Evolutionary conservation across 2,888 invertebrate species (phyloP).

Genomic region (Protodeltote pygarga): DNA sequence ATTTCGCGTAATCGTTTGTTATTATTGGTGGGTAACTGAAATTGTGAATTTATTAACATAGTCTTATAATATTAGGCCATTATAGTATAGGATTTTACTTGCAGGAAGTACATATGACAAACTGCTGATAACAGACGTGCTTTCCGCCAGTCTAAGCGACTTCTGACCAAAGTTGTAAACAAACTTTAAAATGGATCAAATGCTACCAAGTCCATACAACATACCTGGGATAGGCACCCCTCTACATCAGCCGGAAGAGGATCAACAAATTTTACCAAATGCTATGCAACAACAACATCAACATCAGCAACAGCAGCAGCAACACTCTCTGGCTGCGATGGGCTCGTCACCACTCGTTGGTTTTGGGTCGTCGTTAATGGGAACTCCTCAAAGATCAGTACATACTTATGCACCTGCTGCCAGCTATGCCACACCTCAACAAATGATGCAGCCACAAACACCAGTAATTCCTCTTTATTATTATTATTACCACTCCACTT

Average conservation of each 20-base stretch:
- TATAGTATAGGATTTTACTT: too few relatives aligned
- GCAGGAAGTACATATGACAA: too few relatives aligned
- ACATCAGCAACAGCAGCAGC: slow-evolving; percentile 90
- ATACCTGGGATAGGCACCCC: slow-evolving; percentile 97
- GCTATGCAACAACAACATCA: slow-evolving; percentile 93
- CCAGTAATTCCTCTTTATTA: too few relatives aligned
- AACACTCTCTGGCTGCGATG: slow-evolving; percentile 86
- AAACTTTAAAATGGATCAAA: slow-evolving; percentile 92
- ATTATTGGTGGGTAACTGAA: too few relatives aligned
- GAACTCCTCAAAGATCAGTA: slow-evolving; percentile 90
- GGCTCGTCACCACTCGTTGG: slow-evolving; percentile 88
- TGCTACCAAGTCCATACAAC: slow-evolving; percentile 95
- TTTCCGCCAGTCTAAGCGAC: too few relatives aligned
- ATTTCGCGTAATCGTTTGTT: too few relatives aligned
- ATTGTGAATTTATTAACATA: too few relatives aligned
- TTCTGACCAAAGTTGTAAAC: slow-evolving; percentile 18
- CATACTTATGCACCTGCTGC: slow-evolving; percentile 93
- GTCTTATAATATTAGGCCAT: too few relatives aligned
- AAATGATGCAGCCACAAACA: slow-evolving; percentile 96
- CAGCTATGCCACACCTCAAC: slow-evolving; percentile 92
- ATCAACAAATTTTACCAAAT: slow-evolving; percentile 95
- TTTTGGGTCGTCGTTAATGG: slow-evolving; percentile 88
- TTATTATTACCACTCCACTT: too few relatives aligned
- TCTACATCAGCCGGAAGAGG: slow-evolving; percentile 95
- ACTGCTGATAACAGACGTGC: too few relatives aligned